Percentiles rank a stretch among this genome's conserved stretches.
Evolutionary conservation across 2,888 invertebrate species (phyloP).

Genomic region (Cordilura impudica): DNA sequence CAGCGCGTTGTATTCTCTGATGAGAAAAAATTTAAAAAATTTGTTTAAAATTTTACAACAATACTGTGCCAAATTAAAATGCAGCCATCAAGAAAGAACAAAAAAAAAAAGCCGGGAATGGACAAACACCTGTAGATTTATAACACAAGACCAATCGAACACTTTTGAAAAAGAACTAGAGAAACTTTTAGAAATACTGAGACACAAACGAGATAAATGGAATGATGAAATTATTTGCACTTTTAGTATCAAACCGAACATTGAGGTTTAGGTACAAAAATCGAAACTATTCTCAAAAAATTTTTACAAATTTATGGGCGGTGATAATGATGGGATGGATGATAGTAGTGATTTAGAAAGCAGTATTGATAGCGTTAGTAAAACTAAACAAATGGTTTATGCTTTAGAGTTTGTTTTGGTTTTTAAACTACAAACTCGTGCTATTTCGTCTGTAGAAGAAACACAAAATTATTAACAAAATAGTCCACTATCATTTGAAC

Average conservation of each 20-base stretch:
- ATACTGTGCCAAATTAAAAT: constrained; percentile 47
- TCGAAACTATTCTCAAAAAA: constrained; percentile 27
- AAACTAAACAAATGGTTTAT: neutral
- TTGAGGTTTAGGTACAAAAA: constrained; percentile 40
- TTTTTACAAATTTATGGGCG: constrained; percentile 12
- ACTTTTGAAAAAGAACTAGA: constrained; percentile 38
- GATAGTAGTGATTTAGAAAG: neutral
- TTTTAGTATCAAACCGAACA: constrained; percentile 27
- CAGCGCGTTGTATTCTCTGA: too few species aligned
- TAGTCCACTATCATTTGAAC: neutral
- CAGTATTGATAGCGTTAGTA: neutral
- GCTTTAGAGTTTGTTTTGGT: constrained; percentile 38
- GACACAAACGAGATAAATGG: neutral
- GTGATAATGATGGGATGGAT: neutral
- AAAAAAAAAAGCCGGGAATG: neutral
- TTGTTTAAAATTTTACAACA: too few species aligned
- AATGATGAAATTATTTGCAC: neutral
- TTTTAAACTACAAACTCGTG: neutral
- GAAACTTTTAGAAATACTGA: constrained; percentile 7
- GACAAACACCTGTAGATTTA: constrained; percentile 34
- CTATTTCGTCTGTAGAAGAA: neutral
- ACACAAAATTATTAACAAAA: constrained; percentile 28
- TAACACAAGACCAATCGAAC: constrained; percentile 41
- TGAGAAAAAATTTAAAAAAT: too few species aligned
- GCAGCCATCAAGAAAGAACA: neutral